Base-by-base conservation (phyloP, 2,113 vertebrate genomes). In the Marmota monax region DNA sequence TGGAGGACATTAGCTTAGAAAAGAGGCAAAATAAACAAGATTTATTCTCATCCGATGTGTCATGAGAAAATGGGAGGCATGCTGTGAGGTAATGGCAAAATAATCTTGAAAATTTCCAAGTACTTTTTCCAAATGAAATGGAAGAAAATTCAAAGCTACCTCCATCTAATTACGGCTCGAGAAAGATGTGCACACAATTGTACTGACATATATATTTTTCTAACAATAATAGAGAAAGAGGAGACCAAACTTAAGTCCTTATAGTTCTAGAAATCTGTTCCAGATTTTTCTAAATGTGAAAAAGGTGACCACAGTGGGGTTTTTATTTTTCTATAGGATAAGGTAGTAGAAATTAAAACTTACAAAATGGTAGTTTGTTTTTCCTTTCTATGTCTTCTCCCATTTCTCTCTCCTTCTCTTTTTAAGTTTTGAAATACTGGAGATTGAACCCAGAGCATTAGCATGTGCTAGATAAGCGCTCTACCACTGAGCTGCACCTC, bases 41-140 rank as follows among this genome's bases (percentile, higher is more conserved):
- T 85, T 95, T 82, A 51, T 90, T 90, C 72, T 94, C 84, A 74
- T 93, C 87, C 84, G 14, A 37, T 82, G 87, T 87, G 89, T 92
- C 88, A 85, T 34, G 51, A 73, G 84, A 72, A 92, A 83, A 85
- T 78, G 61, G 45, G 87, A 96, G 23, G n/a, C 84, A 80, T 70
- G 56, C 94, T 84, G 67, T 95, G 95, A 95, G 48, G 32, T 94
- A 87, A 96, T 88, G 80, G 53, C 29, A 77, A 92, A 78, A 77
- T 77, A 53, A 77, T 96, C 23, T 82, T 88, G 69, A 88, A 84
- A 70, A 22, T 84, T 87, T 96, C 87, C 51, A 84, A 92, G 89
- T 0, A 20, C 69, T 89, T 93, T 84, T 82, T 84, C 80, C 86
- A 96, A 93, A 65, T 95, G 69, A 90, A 84, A 87, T 84, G 51